Evolutionary conservation across 2,888 invertebrate species (phyloP).

Genomic region (Drosophila neotestacea): DNA sequence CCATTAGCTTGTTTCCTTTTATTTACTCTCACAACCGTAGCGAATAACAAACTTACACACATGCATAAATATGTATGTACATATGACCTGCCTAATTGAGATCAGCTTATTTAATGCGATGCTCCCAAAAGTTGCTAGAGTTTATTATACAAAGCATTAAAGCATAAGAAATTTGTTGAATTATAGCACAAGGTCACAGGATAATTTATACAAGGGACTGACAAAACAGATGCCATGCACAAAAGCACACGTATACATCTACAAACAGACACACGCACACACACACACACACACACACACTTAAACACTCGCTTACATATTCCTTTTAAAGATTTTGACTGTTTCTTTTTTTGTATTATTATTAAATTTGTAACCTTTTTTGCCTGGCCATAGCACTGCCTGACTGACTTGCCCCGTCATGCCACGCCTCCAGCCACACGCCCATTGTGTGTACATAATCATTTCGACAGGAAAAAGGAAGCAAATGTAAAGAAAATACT

Average conservation of each 20-base stretch:
- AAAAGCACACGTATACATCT: slow-evolving; percentile 22
- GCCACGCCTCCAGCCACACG: neutral
- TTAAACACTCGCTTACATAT: slow-evolving; percentile 6
- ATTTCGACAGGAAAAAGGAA: slow-evolving; percentile 57
- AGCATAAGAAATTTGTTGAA: slow-evolving; percentile 66
- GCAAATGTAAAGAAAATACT: slow-evolving; percentile 52
- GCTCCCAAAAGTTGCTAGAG: slow-evolving; percentile 36
- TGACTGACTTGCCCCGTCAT: slow-evolving; percentile 1
- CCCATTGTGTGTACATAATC: slow-evolving; percentile 19
- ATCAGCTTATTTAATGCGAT: slow-evolving; percentile 46
- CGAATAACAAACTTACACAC: neutral
- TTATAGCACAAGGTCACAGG: slow-evolving; percentile 69
- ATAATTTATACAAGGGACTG: slow-evolving; percentile 69
- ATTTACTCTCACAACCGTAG: neutral
- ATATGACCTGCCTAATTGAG: slow-evolving; percentile 54
- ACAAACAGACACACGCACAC: neutral
- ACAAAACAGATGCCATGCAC: slow-evolving; percentile 38
- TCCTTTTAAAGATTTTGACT: slow-evolving; percentile 36
- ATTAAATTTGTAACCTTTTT: slow-evolving; percentile 55
- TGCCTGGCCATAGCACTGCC: slow-evolving; percentile 8
- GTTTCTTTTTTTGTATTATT: slow-evolving; percentile 37
- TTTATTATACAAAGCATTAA: slow-evolving; percentile 60
- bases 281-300: neutral
- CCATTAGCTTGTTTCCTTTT: slow-evolving; percentile 44
- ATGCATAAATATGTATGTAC: neutral